Base-by-base conservation (phyloP, 2,113 vertebrate species). In the Sceloporus undulatus region DNA sequence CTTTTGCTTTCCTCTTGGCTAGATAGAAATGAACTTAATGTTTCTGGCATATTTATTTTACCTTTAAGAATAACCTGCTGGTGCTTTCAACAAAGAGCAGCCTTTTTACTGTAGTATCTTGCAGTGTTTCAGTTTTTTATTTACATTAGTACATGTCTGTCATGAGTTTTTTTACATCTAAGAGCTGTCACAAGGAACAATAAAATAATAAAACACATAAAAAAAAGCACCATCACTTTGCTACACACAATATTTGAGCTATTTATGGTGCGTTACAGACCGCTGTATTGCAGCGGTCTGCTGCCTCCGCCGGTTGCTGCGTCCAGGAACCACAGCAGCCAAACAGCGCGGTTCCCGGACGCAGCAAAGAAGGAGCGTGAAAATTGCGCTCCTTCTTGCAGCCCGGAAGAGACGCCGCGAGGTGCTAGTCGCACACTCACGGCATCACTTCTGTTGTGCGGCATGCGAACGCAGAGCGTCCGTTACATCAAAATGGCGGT, bases 1-100 rank as follows among this genome's bases (percentile, higher is more conserved):
- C 0, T 5, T 74, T 40, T 29, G 86, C 42, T 73, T 82, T 83
- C 42, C 85, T 14, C 76, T 5, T 0, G 0, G 0, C 1, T 10
- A 29, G 19, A 62, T 81, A 62, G 74, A 70, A 42, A 65, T 75
- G 85, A 91, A 89, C 83, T 84, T 48, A 66, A 54, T 13, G 86
- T 86, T 78, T 85, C 56, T 38, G 84, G 77, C 38, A 56, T 42
- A 65, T 62, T 75, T n/a, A 27, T 29, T 76, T 75, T 74, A 8
- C 59, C 25, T 65, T 62, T 29, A 78, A 78, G 7, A 42, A 78
- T 48, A 66, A 52, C 5, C 16, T 62, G 59, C 40, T 66, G 42
- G 52, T 27, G 11, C 40, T 42, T 78, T 48, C 59, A 68, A 8
- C 25, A 10, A 4, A 59, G 27, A 75, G 10, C 25, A 77, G 25